Evolutionary conservation across 2,113 vertebrate genomes (phyloP).

Genomic region (Amazona guildingii): DNA sequence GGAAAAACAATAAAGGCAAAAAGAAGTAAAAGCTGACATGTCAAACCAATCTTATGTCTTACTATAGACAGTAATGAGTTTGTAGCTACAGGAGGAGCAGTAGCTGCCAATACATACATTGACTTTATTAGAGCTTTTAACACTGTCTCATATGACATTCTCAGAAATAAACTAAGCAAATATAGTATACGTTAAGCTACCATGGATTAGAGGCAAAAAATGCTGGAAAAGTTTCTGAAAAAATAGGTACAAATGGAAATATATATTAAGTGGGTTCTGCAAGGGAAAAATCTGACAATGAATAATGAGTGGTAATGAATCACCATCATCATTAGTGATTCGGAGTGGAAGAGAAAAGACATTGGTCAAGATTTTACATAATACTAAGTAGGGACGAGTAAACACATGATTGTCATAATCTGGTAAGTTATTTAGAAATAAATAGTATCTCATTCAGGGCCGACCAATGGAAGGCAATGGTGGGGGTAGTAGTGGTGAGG

Average conservation of each 20-base stretch:
- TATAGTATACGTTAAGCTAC: background rate
- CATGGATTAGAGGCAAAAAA: background rate
- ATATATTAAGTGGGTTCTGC: background rate
- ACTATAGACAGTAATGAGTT: background rate
- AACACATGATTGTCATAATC: background rate
- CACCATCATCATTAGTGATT: background rate
- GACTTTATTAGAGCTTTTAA: conserved; percentile 57
- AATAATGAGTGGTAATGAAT: background rate
- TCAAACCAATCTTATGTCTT: background rate
- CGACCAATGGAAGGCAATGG: background rate
- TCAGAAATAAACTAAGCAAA: conserved; percentile 38
- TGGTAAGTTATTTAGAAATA: background rate
- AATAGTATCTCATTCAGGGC: accelerated
- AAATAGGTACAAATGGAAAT: conserved; percentile 1
- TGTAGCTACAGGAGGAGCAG: conserved; percentile 6
- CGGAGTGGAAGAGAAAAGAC: background rate
- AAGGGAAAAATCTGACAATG: background rate
- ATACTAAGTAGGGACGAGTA: accelerated
- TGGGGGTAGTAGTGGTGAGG: accelerated
- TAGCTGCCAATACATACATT: conserved; percentile 17
- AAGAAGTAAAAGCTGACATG: background rate
- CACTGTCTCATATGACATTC: conserved; percentile 52
- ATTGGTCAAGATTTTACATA: background rate
- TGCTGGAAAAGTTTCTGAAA: background rate
- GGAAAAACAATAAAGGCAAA: background rate